Base-by-base conservation (phyloP, 2,113 vertebrate species). In the Gulo gulo region DNA sequence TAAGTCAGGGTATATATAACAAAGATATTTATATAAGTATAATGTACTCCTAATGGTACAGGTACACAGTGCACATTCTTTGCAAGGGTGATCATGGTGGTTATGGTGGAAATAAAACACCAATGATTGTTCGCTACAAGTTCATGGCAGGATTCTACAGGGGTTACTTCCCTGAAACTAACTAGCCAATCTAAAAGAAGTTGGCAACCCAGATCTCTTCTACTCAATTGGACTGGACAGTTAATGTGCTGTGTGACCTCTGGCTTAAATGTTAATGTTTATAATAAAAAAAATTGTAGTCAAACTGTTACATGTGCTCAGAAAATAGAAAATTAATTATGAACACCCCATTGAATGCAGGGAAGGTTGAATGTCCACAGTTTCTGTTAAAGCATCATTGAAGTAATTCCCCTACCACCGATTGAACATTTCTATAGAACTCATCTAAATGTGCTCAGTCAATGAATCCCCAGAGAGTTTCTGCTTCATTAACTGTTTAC, bases 401-500 rank as follows among this genome's bases (percentile, higher is more conserved):
- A 97, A 90, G 88, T 88, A 98, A 98, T 98, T 98, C 96, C 85
- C 83, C 79, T 94, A 94, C 76, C 88, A 84, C 36, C 73, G 83
- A 96, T 24, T 97, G 97, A 98, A 98, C 85, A 94, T 96, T 97
- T 98, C 83, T 90, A 67, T 36, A 76, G 96, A 98, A 96, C 74
- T 94, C 96, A 97, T 98, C 91, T 97, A 98, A 98, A 90, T 97
- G 92, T 98, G 92, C 76, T 98, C 96, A 98, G 92, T 95, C 98
- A 98, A 47, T 98, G 97, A 98, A 98, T 98, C 97, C 85, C 94
- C 0, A 14, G 96, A 95, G 97, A 95, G 78, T 98, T 98, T 98
- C 97, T 98, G 96, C 97, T 98, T 98, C 98, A 98, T 98, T 99
- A 98, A 98, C 95, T 98, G 97, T 98, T 98, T 98, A 98, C 94